Conservation (phyloP, 2,797 vertebrate genomes). For the Hyperoplus immaculatus region DNA sequence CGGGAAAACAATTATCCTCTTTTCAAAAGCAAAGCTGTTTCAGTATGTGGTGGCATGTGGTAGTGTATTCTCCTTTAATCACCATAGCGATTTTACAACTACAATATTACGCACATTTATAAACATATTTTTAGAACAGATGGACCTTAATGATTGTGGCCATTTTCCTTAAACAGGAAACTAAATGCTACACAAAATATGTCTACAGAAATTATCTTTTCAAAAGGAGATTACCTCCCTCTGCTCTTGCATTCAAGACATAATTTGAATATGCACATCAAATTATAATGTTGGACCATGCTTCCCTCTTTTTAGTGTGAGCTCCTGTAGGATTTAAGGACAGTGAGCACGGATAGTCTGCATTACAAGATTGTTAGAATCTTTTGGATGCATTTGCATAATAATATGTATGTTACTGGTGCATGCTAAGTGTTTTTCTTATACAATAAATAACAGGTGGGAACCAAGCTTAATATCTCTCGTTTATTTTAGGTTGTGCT, state of each 20-base stretch:
- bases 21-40: neutral
- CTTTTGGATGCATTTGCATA: neutral
- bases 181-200: neutral
- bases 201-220: neutral
- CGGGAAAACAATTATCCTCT: neutral
- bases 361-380: neutral
- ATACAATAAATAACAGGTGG: neutral
- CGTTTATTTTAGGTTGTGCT: neutral
- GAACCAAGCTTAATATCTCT: neutral
- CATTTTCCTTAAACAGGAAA: neutral
- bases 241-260: neutral
- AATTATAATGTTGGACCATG: neutral
- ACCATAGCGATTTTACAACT: neutral
- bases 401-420: neutral
- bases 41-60: accelerated
- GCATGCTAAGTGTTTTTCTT: neutral
- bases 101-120: neutral
- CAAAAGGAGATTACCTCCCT: neutral
- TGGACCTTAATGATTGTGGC: neutral
- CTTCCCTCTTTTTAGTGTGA: neutral
- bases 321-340: neutral
- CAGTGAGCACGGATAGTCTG: neutral
- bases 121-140: neutral
- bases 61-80: neutral
- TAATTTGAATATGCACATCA: neutral